Evolutionary conservation across 2,797 vertebrate species (phyloP).

Genomic region (Schizopygopsis malacanthus): DNA sequence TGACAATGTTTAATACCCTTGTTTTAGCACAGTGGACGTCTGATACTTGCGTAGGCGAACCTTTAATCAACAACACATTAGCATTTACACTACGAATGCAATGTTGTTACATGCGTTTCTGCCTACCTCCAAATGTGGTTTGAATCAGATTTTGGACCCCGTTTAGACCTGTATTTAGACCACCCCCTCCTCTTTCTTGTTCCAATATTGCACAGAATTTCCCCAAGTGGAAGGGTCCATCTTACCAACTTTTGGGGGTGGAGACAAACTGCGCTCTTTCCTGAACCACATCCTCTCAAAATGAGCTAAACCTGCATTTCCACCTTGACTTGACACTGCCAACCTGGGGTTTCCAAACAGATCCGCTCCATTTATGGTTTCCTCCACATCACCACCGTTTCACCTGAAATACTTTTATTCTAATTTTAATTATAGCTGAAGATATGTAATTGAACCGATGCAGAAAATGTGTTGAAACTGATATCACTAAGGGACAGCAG

Average conservation of each 20-base stretch:
- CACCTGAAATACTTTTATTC: not conserved
- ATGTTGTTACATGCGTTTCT: not conserved
- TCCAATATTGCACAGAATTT: slow-evolving; percentile 34
- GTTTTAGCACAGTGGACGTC: not conserved
- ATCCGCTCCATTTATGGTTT: slow-evolving; percentile 39
- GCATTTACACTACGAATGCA: not conserved
- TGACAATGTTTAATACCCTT: not conserved
- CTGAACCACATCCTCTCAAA: slow-evolving; percentile 46
- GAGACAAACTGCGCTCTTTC: slow-evolving; percentile 25
- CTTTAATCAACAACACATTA: slow-evolving; percentile 5
- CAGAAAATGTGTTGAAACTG: slow-evolving; percentile 16
- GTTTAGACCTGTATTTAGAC: slow-evolving; percentile 4
- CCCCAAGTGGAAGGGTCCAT: slow-evolving; percentile 51
- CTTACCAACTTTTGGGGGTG: slow-evolving; percentile 19
- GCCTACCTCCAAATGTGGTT: not conserved
- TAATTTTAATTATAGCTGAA: not conserved
- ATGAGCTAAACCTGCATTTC: slow-evolving; percentile 42
- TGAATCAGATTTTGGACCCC: slow-evolving; percentile 1
- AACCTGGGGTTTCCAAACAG: slow-evolving; percentile 45
- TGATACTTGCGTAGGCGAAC: not conserved
- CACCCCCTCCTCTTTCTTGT: slow-evolving; percentile 42
- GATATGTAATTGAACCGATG: not conserved
- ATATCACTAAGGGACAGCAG: not conserved
- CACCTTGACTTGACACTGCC: slow-evolving; percentile 12
- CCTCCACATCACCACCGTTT: slow-evolving; percentile 21